These are phyloP conservation scores for Cremastobaeus sp. DNA, from an alignment of 2,888 invertebrate species.

Conservation along the genomic window DNA sequence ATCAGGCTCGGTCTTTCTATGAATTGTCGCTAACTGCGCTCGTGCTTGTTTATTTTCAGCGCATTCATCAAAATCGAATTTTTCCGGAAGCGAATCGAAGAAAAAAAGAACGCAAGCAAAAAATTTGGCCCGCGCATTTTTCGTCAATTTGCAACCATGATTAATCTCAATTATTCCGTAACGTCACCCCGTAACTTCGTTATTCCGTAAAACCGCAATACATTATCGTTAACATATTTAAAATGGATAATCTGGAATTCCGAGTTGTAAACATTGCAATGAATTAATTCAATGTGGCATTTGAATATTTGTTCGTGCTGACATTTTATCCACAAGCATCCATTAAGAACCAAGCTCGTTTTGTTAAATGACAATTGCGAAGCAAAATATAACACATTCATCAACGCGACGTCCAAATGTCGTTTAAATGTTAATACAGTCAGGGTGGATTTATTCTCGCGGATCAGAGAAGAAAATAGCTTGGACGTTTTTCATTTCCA, in stretches of 20 bases:
- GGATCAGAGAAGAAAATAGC: constrained; percentile 26
- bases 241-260: constrained; percentile 30
- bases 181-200: constrained; percentile 5
- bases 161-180: constrained; percentile 35
- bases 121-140: background rate
- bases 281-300: constrained; percentile 41
- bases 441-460: constrained; percentile 24
- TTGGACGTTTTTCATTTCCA: constrained; percentile 41
- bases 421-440: constrained; percentile 53
- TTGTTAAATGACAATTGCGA: constrained; percentile 48
- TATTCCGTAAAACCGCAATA: constrained; percentile 1
- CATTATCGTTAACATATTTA: constrained; percentile 35
- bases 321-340: constrained; percentile 41
- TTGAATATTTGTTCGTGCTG: constrained; percentile 31
- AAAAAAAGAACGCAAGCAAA: background rate
- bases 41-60: background rate
- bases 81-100: background rate
- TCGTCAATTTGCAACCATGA: constrained; percentile 8
- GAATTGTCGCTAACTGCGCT: constrained; percentile 8
- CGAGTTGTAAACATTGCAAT: constrained; percentile 19
- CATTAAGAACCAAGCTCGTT: constrained; percentile 46
- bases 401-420: constrained; percentile 45
- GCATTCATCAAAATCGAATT: too few relatives aligned
- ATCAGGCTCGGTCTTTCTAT: constrained; percentile 9
- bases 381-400: constrained; percentile 46